Evolutionary conservation across 2,797 vertebrate species (phyloP), one percentile per base, ranked within the genome.

Genomic region (Danionella dracula): DNA sequence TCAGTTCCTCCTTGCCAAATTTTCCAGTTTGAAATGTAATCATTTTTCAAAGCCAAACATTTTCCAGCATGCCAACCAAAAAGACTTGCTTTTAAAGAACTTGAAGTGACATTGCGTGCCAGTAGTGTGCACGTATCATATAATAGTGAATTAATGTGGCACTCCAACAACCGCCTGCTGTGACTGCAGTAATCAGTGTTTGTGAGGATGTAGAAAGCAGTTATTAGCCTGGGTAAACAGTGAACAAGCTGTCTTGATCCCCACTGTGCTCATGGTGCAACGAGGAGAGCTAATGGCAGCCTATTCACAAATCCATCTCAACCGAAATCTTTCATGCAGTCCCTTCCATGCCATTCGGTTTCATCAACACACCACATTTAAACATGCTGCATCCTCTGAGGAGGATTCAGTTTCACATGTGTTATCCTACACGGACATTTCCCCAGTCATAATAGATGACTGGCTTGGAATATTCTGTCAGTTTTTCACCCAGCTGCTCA

Each of bases 111-210:
- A 69, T 37, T 15, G 64, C 65, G 68, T 48, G 21, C 57, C 65
- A 66, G 55, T 68, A 62, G 48, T 38, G 40, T 69, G 44, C 38
- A 12, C 21, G 55, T 65, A 62, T 70, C 66, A 68, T n/a, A n/a
- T 75, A 75, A 79, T 60, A 66, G 66, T 62, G 65, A 70, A 73
- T 73, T 76, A 79, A 75, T 74, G 72, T 61, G 55, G 65, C 37
- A 61, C 57, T 72, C 49, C n/a, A 2, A 38, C 59, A 50, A 68
- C 77, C 75, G 75, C 78, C 78, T 71, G 67, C 79, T 66, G 73
- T 60, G 74, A 69, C 76, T 77, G 76, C 73, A 32, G 80, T 81
- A 85, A 84, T 85, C 82, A 84, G 79, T 70, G 76, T 66, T 83
- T 72, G 76, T 76, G 71, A 79, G 68, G 78, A 77, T 69, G 70